Base-by-base conservation (phyloP, 2,888 invertebrate genomes). In the Amorpha juglandis region DNA sequence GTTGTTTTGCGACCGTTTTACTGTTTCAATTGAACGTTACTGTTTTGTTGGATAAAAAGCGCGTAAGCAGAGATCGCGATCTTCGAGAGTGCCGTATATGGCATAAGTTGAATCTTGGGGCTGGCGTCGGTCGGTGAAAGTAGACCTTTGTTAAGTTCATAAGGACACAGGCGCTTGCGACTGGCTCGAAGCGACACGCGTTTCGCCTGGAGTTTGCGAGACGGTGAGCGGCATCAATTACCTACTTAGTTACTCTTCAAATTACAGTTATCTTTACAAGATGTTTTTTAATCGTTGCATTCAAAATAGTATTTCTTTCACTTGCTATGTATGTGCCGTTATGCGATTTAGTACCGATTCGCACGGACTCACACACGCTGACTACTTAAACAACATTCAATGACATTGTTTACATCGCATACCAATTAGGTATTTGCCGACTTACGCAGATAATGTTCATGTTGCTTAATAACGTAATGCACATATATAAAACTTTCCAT, bases 121-220 rank as follows among this genome's bases (percentile, higher is more conserved):
- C 83, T 83, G 85, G 77, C 85, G 83, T 82, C 80, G 78, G 78
- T 75, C 77, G 92, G 92, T 92, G 92, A 93, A 92, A 92, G 92
- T 92, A 90, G 86, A 92, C 90, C 92, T 91, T 91, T 89, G 89
- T 89, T 89, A 85, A 88, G 91, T 92, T 91, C 90, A 87, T 89
- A 92, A 92, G 92, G 92, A 92, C 91, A 90, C 88, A 78, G 85
- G 81, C 82, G 83, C 80, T 84, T 82, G 88, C 89, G 86, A 86
- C 88, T 84, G 81, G 82, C 87, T 86, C 87, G 87, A 82, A 87
- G 84, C 89, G 79, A 83, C n/a, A n/a, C 80, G 84, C 83, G 89
- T 88, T 90, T 90, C 87, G 88, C 86, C 80, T 89, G 83, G 88
- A 87, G 80, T 87, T 88, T 80, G 84, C 84, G 83, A 86, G 76